Base-by-base conservation (phyloP, 2,113 vertebrate genomes). In the Brienomyrus brachyistius region DNA sequence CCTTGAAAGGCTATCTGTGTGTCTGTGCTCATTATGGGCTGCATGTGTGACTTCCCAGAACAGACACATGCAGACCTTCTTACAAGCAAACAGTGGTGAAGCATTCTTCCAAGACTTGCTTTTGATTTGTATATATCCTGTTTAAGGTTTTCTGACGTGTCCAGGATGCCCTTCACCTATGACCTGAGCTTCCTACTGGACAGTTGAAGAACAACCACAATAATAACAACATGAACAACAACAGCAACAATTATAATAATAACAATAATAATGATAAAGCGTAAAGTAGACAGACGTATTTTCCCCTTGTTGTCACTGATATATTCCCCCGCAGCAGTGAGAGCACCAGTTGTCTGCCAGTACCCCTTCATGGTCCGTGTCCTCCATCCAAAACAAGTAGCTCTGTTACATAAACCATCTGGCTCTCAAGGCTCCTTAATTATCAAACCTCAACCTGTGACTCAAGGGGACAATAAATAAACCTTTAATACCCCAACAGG, bases 341-440 rank as follows among this genome's bases (percentile, higher is more conserved):
- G 15, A 70, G 0, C 11, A n/a, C 45, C 23, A 74, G 23, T 43
- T 40, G 23, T 88, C 35, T 88, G 59, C 62, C 43, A 80, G 27
- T 23, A 80, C 47, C 66, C 1, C 70, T 80, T 80, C 70, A 89
- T 74, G 66, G 66, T 89, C 47, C 4, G 7, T 77, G 47, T 89
- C 66, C 47, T 35, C 70, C 48, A 40, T 77, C 88, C 27, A 89
- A 35, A 80, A 40, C 66, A 89, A 80, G 87, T 15, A 50, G 70
- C 48, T 45, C 6, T 45, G 66, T 48, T n/a, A 19, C 59, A 88
- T 88, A 88, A 45, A 70, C 87, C 87, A 70, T 88, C 87, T 70
- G 87, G 56, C 35, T 88, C 87, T 48, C 59, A 66, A 70, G 40
- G 56, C 56, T 74, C 56, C 45, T 70, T 88, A 88, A 88, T 56